Evolutionary conservation across 2,888 invertebrate species (phyloP), one percentile per base, ranked within the genome.

Genomic region (Agriopis leucophaearia): DNA sequence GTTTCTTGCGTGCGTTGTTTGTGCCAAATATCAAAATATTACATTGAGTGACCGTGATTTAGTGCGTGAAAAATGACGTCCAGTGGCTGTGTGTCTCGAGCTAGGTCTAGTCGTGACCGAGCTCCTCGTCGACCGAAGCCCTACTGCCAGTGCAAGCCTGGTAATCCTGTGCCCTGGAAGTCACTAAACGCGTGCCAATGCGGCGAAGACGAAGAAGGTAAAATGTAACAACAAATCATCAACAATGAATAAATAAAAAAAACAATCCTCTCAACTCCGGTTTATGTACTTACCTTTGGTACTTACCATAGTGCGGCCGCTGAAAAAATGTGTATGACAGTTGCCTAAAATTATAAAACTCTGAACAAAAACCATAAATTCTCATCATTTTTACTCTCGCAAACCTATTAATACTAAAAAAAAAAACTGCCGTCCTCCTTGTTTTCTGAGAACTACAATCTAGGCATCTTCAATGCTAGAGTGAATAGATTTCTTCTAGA

Each of bases 131-230:
- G 78, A 44, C 85, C 89, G 15, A 87, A 81, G 64, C 87, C 94
- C 15, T 94, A 82, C 72, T 94, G 94, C 73, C 77, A 83, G 63
- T 92, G 93, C 76, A 82, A 81, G 70, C 81, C 83, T 35, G 62
- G 55, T 48, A 73, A 75, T 15, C 87, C 90, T 18, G 74, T 84
- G 48, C 69, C 82, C 4, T 88, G 88, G 88, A 83, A 83, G 47
- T 78, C 85, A 65, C 72, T 85, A 61, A 81, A 79, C 45, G 77
- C 75, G 3, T 95, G 95, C 78, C 79, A 83, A n/a, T 95, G 95
- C 78, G 95, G 95, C 6, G 95, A 95, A 81, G 92, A 94, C 42
- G 79, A 86, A 60, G 85, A 90, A 61, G 82, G 94, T 94, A 80
- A 81, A 84, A 78, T 38, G 8, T 1, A 1, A 38, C 9, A 9